phyloP scores from a whole-genome alignment of 1,140 invertebrate species.

The Temnothorax longispinosus region DNA sequence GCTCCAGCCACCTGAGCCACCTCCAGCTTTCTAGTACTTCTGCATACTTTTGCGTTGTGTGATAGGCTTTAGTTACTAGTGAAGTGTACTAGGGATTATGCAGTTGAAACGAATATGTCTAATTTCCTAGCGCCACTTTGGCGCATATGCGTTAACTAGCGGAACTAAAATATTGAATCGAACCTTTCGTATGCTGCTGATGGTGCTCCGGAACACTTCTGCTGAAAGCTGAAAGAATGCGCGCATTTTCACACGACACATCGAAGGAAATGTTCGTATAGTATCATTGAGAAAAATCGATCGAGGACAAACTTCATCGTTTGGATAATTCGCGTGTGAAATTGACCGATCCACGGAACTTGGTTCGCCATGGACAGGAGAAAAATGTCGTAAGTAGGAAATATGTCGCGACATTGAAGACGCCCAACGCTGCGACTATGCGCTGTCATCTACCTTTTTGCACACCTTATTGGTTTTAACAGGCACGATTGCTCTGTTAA shows the following conservation, averaged over 20 bases:
- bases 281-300: constrained; percentile 25
- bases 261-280: constrained; percentile 70
- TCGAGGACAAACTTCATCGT: not conserved
- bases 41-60: no score
- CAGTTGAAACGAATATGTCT: no score
- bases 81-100: no score
- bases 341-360: constrained; percentile 26
- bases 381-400: constrained; percentile 86
- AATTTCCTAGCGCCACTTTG: constrained; percentile 55
- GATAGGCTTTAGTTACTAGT: no score
- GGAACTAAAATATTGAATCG: constrained; percentile 82
- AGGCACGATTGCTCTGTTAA: not conserved
- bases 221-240: constrained; percentile 53
- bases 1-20: no score
- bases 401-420: constrained; percentile 33
- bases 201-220: constrained; percentile 60
- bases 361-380: constrained; percentile 84
- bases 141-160: constrained; percentile 63
- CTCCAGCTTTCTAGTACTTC: no score
- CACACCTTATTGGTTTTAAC: constrained; percentile 20
- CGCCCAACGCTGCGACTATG: not conserved
- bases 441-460: not conserved
- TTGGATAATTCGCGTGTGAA: constrained; percentile 38
- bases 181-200: constrained; percentile 54
- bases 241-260: constrained; percentile 58